Evolutionary conservation across 2,113 vertebrate species (phyloP), one percentile per base, ranked within the genome.

Genomic region (Bettongia penicillata): DNA sequence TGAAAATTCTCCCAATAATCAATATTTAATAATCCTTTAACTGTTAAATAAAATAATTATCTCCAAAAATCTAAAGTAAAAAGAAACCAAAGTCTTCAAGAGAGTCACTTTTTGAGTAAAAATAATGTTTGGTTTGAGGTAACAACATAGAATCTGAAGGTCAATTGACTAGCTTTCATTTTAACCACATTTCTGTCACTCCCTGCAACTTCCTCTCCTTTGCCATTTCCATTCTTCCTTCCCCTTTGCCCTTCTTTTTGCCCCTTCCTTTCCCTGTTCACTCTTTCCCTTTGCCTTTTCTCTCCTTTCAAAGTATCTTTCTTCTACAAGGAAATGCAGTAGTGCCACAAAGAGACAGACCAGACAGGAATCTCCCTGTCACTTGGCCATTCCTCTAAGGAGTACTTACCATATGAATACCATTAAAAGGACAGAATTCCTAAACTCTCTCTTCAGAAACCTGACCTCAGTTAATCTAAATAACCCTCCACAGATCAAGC

Each of bases 401-500:
- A 96, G 57, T 91, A 84, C 55, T 61, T n/a, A 1, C 93, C 94
- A 97, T 91, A 61, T 95, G 84, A 57, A 55, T 37, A 92, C 49
- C 53, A 50, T 93, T 84, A 89, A 22, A 37, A 90, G 97, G 96
- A 91, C 95, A 93, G 94, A 94, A 84, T 94, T 98, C 94, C 47
- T 26, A 93, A 95, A 94, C 92, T 94, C 26, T 43, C 53, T 51
- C 95, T 95, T 97, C 84, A 92, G 95, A 97, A 93, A 96, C 24
- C 68, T 91, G 95, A 91, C 95, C 94, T 96, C 91, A 96, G 92
- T 92, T 84, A 91, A 90, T 53, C 95, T 94, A 96, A 96, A 97
- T 97, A 97, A 96, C 94, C 95, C 95, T 93, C n/a, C 25, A 16
- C 84, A 92, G 95, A 96, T 96, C 92, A 97, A 96, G 94, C 94